These are phyloP conservation scores for Saguinus imperator DNA, from an alignment of 2,113 vertebrate species.

Conservation along the genomic window DNA sequence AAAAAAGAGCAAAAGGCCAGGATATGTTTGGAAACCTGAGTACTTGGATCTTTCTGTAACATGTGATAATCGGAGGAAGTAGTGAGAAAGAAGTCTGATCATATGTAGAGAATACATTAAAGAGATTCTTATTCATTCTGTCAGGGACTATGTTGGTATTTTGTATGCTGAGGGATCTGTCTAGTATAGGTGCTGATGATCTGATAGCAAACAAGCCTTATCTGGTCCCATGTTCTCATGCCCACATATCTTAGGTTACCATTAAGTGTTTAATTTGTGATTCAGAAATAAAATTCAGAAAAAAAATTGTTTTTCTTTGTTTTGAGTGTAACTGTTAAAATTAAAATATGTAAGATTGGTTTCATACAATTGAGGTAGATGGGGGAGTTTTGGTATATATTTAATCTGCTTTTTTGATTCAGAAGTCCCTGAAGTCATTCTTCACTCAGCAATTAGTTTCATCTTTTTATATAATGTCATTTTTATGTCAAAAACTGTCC, in stretches of 20 bases:
- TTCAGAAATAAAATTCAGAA: conserved; percentile 26
- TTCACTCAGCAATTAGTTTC: neutral
- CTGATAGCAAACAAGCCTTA: neutral
- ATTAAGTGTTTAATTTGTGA: neutral
- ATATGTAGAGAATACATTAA: neutral
- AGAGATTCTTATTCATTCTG: neutral
- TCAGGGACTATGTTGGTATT: neutral
- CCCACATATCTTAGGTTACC: neutral
- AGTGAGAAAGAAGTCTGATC: neutral
- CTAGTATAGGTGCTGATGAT: neutral
- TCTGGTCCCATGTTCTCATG: neutral
- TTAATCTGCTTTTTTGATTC: neutral
- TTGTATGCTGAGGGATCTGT: neutral
- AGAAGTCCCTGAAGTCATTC: neutral
- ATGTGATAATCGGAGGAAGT: neutral
- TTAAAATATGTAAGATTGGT: neutral
- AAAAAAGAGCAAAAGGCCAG: neutral
- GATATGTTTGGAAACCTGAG: neutral
- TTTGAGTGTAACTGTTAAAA: neutral
- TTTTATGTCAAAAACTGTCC: neutral
- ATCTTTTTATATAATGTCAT: neutral
- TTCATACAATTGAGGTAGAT: neutral
- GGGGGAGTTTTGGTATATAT: neutral
- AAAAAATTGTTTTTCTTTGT: neutral
- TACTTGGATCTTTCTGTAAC: neutral